Evolutionary conservation across 2,888 invertebrate genomes (phyloP).

Genomic region (Eumerus sabulonum): DNA sequence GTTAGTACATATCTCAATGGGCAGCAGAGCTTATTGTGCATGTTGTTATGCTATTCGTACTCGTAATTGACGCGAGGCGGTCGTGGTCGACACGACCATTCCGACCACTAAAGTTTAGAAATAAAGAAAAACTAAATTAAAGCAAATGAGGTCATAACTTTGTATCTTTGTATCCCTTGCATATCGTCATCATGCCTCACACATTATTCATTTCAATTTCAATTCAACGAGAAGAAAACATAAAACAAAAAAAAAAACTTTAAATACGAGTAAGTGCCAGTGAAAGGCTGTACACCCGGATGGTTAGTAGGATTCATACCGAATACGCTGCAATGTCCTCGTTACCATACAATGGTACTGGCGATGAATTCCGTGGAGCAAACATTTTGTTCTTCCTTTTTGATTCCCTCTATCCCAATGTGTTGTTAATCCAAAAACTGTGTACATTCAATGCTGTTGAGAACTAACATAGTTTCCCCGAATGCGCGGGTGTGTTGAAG

Average conservation of each 20-base stretch:
- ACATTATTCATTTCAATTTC: slow-evolving; percentile 26
- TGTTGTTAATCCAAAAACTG: slow-evolving; percentile 9
- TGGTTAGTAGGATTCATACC: slow-evolving; percentile 71
- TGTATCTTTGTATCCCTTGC: slow-evolving; percentile 51
- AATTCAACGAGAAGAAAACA: slow-evolving; percentile 19
- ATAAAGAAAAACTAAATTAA: slow-evolving; percentile 6
- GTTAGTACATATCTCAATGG: not conserved
- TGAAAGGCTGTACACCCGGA: not conserved
- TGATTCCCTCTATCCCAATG: too few relatives aligned
- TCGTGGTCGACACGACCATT: slow-evolving; percentile 22
- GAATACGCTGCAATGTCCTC: slow-evolving; percentile 79
- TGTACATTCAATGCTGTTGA: slow-evolving; percentile 15
- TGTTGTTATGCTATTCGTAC: slow-evolving; percentile 1
- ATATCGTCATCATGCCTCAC: slow-evolving; percentile 50
- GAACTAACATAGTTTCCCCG: slow-evolving; percentile 27
- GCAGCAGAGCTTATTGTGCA: slow-evolving; percentile 47
- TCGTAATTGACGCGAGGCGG: slow-evolving; percentile 22
- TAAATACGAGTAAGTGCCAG: slow-evolving; percentile 7
- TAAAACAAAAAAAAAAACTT: not conserved
- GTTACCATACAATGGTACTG: slow-evolving; percentile 75
- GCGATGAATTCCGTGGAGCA: slow-evolving; percentile 79
- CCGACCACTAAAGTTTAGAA: slow-evolving; percentile 38
- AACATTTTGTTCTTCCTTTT: slow-evolving; percentile 74
- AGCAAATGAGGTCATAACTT: not conserved
- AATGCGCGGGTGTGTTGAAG: too few relatives aligned